Percentiles rank a stretch among this genome's conserved stretches.
These are phyloP conservation scores for Entomobrya multifasciata DNA, from an alignment of 2,888 invertebrate genomes.

Conservation along the genomic window DNA sequence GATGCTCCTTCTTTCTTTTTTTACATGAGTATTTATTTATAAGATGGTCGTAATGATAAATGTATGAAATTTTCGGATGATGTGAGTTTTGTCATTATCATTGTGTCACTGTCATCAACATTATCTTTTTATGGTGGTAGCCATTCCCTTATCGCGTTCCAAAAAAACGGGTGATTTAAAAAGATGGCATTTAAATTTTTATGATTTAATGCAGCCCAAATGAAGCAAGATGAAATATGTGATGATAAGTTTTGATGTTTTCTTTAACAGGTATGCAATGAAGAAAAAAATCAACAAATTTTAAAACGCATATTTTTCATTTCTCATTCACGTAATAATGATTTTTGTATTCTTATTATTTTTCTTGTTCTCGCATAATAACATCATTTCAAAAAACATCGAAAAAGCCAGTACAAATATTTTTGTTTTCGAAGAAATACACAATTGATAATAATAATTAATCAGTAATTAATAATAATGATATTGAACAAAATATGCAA, in stretches of 20 bases:
- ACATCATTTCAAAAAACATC: constrained; percentile 54
- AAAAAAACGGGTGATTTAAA: constrained; percentile 15
- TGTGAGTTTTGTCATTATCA: constrained; percentile 39
- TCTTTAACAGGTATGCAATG: neutral
- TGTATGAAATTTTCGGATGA: constrained; percentile 25
- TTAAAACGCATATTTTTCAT: constrained; percentile 38
- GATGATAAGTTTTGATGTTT: neutral
- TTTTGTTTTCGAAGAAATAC: constrained; percentile 47
- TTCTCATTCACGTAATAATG: constrained; percentile 64
- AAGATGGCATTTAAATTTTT: neutral
- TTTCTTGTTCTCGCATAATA: constrained; percentile 56
- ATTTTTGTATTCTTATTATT: constrained; percentile 55
- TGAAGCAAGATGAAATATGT: neutral
- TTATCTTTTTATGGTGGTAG: neutral
- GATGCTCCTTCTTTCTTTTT: neutral
- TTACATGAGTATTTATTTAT: neutral
- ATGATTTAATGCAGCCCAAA: constrained; percentile 15
- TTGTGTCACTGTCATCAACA: constrained; percentile 37
- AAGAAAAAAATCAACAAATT: constrained; percentile 3
- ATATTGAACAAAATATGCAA: constrained; percentile 45
- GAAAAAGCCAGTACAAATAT: constrained; percentile 76
- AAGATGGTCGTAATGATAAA: constrained; percentile 4
- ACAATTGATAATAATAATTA: constrained; percentile 39
- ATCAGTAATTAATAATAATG: constrained; percentile 26
- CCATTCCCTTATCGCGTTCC: neutral